Evolutionary conservation across 2,797 vertebrate species (phyloP).

Genomic region (Salmo trutta): DNA sequence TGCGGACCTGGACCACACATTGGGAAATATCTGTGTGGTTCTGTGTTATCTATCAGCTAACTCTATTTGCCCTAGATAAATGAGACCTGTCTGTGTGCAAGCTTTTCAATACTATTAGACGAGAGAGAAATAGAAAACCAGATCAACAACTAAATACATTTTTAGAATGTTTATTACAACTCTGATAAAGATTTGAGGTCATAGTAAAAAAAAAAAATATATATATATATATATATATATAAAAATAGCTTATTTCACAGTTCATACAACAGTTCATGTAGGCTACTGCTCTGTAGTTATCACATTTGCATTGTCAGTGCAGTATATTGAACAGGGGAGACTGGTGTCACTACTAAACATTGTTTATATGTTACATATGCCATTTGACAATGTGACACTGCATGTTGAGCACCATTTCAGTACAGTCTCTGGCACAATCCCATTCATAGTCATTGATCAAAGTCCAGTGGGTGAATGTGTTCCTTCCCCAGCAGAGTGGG

Average conservation of each 20-base stretch:
- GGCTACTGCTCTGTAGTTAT: not conserved
- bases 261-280: not conserved
- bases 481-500: constrained; percentile 43
- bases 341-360: not conserved
- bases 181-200: constrained; percentile 51
- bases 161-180: constrained; percentile 61
- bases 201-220: not conserved
- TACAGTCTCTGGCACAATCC: constrained; percentile 40
- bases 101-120: not conserved
- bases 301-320: not conserved
- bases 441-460: constrained; percentile 42
- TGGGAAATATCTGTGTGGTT: constrained; percentile 7
- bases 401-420: constrained; percentile 10
- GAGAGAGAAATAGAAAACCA: constrained; percentile 13
- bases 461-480: constrained; percentile 47
- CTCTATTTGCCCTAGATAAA: not conserved
- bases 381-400: not conserved
- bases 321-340: not conserved
- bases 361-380: not conserved
- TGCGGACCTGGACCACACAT: constrained; percentile 15
- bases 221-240: not conserved
- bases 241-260: constrained; percentile 37
- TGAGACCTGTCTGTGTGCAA: not conserved
- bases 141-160: constrained; percentile 8
- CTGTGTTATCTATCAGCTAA: constrained; percentile 1